A percentile compares a stretch with the other conserved stretches of the same genome.
Evolutionary conservation across 1,140 invertebrate genomes (phyloP).

Genomic region (Orchesella cincta): DNA sequence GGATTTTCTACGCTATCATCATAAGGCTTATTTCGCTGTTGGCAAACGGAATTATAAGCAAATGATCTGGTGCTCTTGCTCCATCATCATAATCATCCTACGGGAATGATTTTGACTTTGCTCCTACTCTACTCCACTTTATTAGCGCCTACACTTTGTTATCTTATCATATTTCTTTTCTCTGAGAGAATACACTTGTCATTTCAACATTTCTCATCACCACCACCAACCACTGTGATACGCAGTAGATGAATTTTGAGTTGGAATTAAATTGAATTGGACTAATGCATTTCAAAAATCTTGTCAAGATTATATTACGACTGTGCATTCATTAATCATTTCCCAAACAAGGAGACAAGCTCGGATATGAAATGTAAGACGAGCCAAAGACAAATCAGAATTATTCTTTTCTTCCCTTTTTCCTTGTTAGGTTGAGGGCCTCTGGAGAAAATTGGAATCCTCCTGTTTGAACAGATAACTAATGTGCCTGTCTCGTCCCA

Average conservation of each 20-base stretch:
- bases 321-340: constrained; percentile 24
- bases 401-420: constrained; percentile 2
- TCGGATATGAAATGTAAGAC: too few relatives aligned
- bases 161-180: neutral
- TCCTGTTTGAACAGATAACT: constrained; percentile 4
- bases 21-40: neutral
- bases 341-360: neutral
- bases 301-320: neutral
- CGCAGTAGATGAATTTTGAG: constrained; percentile 18
- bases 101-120: too few relatives aligned
- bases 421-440: neutral
- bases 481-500: constrained; percentile 17
- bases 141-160: constrained; percentile 3
- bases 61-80: neutral
- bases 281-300: constrained; percentile 26
- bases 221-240: neutral
- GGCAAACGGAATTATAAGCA: neutral
- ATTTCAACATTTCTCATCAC: constrained; percentile 5
- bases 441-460: neutral
- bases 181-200: neutral
- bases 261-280: constrained; percentile 25
- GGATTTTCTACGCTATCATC: neutral
- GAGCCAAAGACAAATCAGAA: constrained; percentile 1
- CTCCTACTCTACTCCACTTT: constrained; percentile 5
- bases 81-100: neutral